Evolutionary conservation across 1,140 invertebrate species (phyloP), one percentile per base, ranked within the genome.

Genomic region (Anastrepha obliqua): DNA sequence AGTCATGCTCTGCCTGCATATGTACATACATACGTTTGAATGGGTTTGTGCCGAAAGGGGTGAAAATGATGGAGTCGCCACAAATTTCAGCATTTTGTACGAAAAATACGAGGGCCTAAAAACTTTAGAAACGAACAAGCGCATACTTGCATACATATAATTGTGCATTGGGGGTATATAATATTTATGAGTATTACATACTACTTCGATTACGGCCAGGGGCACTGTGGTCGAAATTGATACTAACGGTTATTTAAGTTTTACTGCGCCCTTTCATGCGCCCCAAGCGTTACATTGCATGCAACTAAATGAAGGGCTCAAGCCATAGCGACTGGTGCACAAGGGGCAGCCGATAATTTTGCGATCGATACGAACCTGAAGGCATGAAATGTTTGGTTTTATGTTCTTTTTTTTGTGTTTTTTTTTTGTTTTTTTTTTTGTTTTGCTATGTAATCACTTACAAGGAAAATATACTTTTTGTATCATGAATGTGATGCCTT

Each of bases 161-260:
- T 55, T 55, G 11, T 55, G 51, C 51, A 55, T 55, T 55, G 0
- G 51, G 60, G 6, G 11, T 39, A 67, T 39, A 74, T 42, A 74
- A 74, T 5, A 39, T 65, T 7, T 65, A 70, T 44, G 39, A n/a
- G n/a, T n/a, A n/a, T 65, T 3, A 39, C 0, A 62, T 62, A 62
- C 60, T 29, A 62, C 60, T 5, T 17, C 9, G 60, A 11, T 17
- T 17, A n/a, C 60, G 4, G 4, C 60, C 60, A 62, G 64, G 44
- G 17, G 74, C 74, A n/a, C 47, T 55, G 39, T 29, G 17, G 11
- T 17, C 47, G 47, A 55, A 81, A 81, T 81, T 42, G 74, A 81
- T 58, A 13, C 74, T 81, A 55, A 29, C 20, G 47, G n/a, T 55
- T 55, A n/a, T 81, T 51, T 81, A 81, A 78, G 47, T 55, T 81